Evolutionary conservation across 2,113 vertebrate genomes (phyloP).

Genomic region (Archocentrus centrarchus): DNA sequence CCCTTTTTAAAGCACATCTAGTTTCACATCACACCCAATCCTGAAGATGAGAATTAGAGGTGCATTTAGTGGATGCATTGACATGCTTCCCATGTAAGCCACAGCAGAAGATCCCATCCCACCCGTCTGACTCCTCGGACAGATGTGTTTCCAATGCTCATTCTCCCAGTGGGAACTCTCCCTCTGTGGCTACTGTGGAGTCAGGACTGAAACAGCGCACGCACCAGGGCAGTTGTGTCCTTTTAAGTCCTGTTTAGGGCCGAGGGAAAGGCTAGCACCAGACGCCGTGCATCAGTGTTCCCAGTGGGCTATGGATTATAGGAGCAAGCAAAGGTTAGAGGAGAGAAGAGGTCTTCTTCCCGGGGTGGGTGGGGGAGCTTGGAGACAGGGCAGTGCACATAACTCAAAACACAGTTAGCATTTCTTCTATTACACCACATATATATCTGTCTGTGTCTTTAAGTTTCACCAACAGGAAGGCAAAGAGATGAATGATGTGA

Average conservation of each 20-base stretch:
- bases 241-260: slow-evolving; percentile 72
- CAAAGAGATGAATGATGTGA: slow-evolving; percentile 59
- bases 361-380: slow-evolving; percentile 60
- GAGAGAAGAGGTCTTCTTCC: slow-evolving; percentile 76
- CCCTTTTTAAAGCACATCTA: slow-evolving; percentile 37
- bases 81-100: slow-evolving; percentile 69
- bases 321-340: slow-evolving; percentile 72
- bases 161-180: slow-evolving; percentile 69
- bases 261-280: slow-evolving; percentile 66
- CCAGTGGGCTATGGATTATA: slow-evolving; percentile 75
- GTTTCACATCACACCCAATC: slow-evolving; percentile 72
- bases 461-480: slow-evolving; percentile 50
- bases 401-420: slow-evolving; percentile 68
- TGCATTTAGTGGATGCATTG: slow-evolving; percentile 63
- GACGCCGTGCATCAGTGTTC: slow-evolving; percentile 70
- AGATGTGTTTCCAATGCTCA: slow-evolving; percentile 55
- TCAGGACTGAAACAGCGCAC: slow-evolving; percentile 63
- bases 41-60: slow-evolving; percentile 59
- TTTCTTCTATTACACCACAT: slow-evolving; percentile 66
- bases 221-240: slow-evolving; percentile 69
- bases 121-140: slow-evolving; percentile 60
- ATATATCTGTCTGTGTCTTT: slow-evolving; percentile 61
- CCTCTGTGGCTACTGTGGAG: slow-evolving; percentile 71
- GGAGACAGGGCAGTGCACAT: slow-evolving; percentile 62
- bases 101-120: slow-evolving; percentile 58